Evolutionary conservation across 1,140 invertebrate genomes (phyloP).

Genomic region (Cotesia glomerata): DNA sequence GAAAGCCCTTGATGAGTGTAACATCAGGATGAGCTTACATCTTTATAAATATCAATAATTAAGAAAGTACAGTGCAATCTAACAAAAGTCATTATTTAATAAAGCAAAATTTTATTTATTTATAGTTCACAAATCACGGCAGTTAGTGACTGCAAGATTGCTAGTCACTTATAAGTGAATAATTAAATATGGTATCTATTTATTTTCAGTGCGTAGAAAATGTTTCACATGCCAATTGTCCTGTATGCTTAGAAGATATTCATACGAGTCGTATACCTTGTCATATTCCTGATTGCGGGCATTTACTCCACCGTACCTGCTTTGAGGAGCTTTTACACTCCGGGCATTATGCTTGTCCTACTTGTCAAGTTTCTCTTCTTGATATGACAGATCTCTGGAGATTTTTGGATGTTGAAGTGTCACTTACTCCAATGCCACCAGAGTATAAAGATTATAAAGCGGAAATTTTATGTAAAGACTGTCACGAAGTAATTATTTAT

Average conservation of each 20-base stretch:
- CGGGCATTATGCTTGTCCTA: constrained; percentile 86
- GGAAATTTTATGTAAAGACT: constrained; percentile 86
- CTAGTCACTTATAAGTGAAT: background rate
- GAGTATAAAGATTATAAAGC: constrained; percentile 80
- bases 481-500: constrained; percentile 73
- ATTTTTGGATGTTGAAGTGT: constrained; percentile 80
- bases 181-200: constrained; percentile 29
- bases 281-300: constrained; percentile 85
- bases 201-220: constrained; percentile 82
- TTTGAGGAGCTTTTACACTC: constrained; percentile 79
- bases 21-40: no score
- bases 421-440: constrained; percentile 79
- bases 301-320: constrained; percentile 81
- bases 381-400: constrained; percentile 84
- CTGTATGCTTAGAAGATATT: constrained; percentile 86
- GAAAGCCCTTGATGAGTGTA: no score
- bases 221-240: constrained; percentile 83
- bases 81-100: no score
- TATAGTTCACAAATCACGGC: no score
- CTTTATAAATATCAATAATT: no score
- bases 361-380: constrained; percentile 82
- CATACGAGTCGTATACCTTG: constrained; percentile 86
- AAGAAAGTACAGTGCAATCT: no score
- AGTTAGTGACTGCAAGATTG: no score
- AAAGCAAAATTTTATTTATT: no score